phyloP scores from a whole-genome alignment of 2,797 vertebrate species.

The Diceros bicornis region DNA sequence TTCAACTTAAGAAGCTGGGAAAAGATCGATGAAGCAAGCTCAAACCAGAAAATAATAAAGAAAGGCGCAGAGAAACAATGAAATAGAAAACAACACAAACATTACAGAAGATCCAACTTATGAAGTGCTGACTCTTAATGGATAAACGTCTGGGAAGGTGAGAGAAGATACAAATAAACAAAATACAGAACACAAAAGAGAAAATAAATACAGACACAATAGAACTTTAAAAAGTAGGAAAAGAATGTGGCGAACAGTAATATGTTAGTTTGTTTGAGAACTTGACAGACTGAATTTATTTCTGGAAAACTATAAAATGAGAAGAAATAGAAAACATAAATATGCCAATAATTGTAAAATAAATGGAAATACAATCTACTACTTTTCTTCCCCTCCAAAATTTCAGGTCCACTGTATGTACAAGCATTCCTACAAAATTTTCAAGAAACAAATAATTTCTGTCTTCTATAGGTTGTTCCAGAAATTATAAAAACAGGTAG shows the following conservation, averaged over 20 bases:
- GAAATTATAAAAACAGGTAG: not conserved
- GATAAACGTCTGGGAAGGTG: not conserved
- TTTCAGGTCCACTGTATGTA: not conserved
- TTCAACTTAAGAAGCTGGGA: not conserved
- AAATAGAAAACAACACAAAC: not conserved
- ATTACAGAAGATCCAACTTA: not conserved
- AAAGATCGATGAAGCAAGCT: not conserved
- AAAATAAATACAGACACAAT: not conserved
- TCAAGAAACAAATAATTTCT: constrained; percentile 22
- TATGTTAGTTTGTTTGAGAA: not conserved
- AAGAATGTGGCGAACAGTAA: not conserved
- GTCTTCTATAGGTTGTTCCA: not conserved
- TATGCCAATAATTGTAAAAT: not conserved
- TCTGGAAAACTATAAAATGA: constrained; percentile 2
- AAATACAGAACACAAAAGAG: not conserved
- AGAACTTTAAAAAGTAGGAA: not conserved
- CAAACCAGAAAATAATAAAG: not conserved
- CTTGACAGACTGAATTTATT: not conserved
- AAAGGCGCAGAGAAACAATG: not conserved
- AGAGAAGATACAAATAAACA: not conserved
- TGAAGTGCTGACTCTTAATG: not conserved
- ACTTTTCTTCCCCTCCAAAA: not conserved
- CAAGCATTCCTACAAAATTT: not conserved
- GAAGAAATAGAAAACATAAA: not conserved
- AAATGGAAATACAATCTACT: not conserved